A percentile compares a stretch with the other conserved stretches of the same genome.
phyloP scores from a whole-genome alignment of 2,797 vertebrate genomes.

The Carapus acus region DNA sequence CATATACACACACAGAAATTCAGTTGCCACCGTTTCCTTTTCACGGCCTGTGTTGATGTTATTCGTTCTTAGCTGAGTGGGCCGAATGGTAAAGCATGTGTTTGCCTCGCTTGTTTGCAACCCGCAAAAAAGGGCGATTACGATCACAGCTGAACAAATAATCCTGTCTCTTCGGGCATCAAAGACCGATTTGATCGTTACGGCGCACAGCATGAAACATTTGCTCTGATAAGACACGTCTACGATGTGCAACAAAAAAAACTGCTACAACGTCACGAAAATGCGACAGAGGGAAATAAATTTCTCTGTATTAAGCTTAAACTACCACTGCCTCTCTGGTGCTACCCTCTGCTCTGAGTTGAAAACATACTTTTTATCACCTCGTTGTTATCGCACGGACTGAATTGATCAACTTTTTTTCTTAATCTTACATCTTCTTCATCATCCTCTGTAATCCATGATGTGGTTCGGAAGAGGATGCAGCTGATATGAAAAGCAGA shows the following conservation, averaged over 20 bases:
- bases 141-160: slow-evolving; percentile 10
- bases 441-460: slow-evolving; percentile 44
- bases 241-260: neutral
- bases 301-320: no score
- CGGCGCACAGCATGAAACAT: slow-evolving; percentile 22
- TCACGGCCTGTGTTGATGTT: slow-evolving; percentile 6
- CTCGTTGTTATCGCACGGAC: slow-evolving; percentile 33
- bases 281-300: no score
- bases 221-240: slow-evolving; percentile 27
- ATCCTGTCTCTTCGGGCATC: slow-evolving; percentile 30
- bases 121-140: neutral
- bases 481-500: slow-evolving; percentile 27
- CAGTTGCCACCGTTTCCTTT: no score
- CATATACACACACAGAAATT: no score
- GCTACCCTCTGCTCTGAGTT: slow-evolving; percentile 31
- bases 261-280: neutral
- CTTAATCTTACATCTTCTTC: slow-evolving; percentile 23
- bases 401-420: slow-evolving; percentile 24
- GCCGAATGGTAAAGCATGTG: slow-evolving; percentile 3
- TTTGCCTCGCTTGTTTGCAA: neutral
- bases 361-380: slow-evolving; percentile 30
- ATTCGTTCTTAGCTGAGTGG: neutral
- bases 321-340: neutral
- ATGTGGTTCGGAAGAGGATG: slow-evolving; percentile 18
- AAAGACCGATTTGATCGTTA: slow-evolving; percentile 29